Evolutionary conservation across 23 tunicate genomes (phyloP).

Genomic region (Halocynthia roretzi): DNA sequence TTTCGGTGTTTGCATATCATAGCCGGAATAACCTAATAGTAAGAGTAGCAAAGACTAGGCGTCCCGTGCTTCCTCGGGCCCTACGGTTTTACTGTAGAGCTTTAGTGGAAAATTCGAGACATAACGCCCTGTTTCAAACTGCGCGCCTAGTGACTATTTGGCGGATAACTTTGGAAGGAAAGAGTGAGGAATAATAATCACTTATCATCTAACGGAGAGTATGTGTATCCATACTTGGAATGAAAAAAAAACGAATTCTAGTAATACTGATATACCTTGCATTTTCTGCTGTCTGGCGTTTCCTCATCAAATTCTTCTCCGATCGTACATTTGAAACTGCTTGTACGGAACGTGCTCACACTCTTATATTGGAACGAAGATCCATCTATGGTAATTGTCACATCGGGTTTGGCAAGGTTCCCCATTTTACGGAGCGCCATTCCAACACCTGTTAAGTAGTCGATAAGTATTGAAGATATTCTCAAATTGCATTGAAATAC

Average conservation of each 20-base stretch:
- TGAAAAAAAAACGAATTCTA: background rate
- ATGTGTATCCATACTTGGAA: background rate
- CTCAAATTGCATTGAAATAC: no score
- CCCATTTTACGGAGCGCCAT: conserved; percentile 71
- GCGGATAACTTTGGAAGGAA: no score
- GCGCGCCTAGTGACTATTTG: no score
- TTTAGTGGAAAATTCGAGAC: background rate
- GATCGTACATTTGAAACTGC: conserved; percentile 30
- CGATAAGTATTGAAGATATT: background rate
- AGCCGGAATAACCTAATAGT: background rate
- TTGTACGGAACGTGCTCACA: conserved; percentile 42
- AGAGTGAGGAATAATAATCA: no score
- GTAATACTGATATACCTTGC: conserved; percentile 29
- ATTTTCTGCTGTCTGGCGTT: conserved; percentile 78
- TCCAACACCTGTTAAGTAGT: conserved; percentile 38
- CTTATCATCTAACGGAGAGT: no score
- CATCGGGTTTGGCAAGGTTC: conserved; percentile 63
- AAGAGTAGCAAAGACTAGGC: background rate
- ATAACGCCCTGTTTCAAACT: no score
- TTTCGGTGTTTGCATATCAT: background rate
- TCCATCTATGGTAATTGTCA: conserved; percentile 32
- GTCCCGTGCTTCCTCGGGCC: no score
- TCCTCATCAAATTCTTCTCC: conserved; percentile 68
- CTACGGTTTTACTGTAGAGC: background rate
- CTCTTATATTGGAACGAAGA: conserved; percentile 36